Evolutionary conservation across 2,113 vertebrate genomes (phyloP).

Genomic region (Gymnogyps californianus): DNA sequence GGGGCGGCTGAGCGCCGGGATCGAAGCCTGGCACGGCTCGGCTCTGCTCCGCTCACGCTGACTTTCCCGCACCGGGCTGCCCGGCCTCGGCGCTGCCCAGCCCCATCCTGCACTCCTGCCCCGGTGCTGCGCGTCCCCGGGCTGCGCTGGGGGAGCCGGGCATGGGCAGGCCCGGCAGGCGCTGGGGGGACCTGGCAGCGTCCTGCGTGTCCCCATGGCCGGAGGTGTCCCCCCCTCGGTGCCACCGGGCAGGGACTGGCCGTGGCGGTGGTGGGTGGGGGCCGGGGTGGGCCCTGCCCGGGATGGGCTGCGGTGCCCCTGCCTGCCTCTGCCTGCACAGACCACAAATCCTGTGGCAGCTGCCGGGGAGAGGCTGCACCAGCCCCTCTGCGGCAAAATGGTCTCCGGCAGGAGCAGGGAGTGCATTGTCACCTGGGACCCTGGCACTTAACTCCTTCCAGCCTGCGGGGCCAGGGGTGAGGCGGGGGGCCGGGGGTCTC

Average conservation of each 20-base stretch:
- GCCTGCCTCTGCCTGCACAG: not conserved
- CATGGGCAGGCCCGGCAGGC: not conserved
- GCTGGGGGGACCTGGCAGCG: not conserved
- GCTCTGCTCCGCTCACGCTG: not conserved
- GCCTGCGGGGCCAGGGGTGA: not conserved
- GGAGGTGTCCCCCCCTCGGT: not conserved
- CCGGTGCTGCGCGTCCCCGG: not conserved
- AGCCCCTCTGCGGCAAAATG: constrained; percentile 58
- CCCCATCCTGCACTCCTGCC: not conserved
- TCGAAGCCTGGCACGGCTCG: constrained; percentile 52
- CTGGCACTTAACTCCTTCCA: constrained; percentile 6
- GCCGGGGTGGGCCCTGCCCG: not conserved
- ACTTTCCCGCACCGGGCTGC: not conserved
- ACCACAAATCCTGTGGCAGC: not conserved
- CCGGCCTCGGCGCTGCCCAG: not conserved
- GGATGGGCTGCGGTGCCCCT: not conserved
- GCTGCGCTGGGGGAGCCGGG: not conserved
- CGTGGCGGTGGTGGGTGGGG: not conserved
- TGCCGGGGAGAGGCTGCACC: not conserved
- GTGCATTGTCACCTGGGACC: constrained; percentile 11
- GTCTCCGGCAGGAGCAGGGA: not conserved
- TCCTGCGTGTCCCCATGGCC: not conserved
- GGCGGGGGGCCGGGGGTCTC: not conserved
- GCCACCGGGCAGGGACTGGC: not conserved
- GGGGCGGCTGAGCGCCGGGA: constrained; percentile 46